Percentiles rank a stretch among this genome's conserved stretches.
Conservation (phyloP, 2,888 invertebrate genomes). For the Tinea trinotella region DNA sequence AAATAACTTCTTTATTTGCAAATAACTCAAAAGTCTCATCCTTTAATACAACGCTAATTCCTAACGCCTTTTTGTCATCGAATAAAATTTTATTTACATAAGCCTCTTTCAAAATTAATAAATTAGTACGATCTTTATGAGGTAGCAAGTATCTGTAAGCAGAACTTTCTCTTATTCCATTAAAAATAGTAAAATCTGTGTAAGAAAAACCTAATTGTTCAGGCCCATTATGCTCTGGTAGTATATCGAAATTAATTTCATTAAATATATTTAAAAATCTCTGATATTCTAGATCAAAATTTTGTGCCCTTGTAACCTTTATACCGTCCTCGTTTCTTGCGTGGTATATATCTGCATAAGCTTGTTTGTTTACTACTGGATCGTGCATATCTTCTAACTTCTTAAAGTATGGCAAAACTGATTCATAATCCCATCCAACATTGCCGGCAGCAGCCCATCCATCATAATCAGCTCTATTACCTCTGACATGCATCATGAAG, state of each 20-base stretch:
- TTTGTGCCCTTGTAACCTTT: neutral
- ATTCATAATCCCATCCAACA: constrained; percentile 74
- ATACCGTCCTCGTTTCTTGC: neutral
- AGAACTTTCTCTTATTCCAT: constrained; percentile 15
- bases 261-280: constrained; percentile 11
- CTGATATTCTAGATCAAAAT: constrained; percentile 1
- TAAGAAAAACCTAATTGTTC: constrained; percentile 13
- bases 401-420: constrained; percentile 38
- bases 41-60: constrained; percentile 18
- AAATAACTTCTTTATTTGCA: constrained; percentile 46
- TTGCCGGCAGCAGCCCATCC: constrained; percentile 57
- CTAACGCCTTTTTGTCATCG: constrained; percentile 20
- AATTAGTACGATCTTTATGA: constrained; percentile 21
- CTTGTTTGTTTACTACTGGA: constrained; percentile 24
- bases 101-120: constrained; percentile 21
- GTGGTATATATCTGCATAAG: constrained; percentile 17
- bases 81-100: constrained; percentile 22
- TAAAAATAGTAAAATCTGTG: constrained; percentile 5
- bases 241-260: constrained; percentile 10
- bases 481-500: constrained; percentile 76
- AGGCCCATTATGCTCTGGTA: constrained; percentile 15
- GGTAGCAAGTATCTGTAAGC: constrained; percentile 17
- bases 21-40: constrained; percentile 29
- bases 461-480: constrained; percentile 75
- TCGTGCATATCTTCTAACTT: constrained; percentile 30